Evolutionary conservation across 2,113 vertebrate genomes (phyloP).

Genomic region (Nesoenas mayeri): DNA sequence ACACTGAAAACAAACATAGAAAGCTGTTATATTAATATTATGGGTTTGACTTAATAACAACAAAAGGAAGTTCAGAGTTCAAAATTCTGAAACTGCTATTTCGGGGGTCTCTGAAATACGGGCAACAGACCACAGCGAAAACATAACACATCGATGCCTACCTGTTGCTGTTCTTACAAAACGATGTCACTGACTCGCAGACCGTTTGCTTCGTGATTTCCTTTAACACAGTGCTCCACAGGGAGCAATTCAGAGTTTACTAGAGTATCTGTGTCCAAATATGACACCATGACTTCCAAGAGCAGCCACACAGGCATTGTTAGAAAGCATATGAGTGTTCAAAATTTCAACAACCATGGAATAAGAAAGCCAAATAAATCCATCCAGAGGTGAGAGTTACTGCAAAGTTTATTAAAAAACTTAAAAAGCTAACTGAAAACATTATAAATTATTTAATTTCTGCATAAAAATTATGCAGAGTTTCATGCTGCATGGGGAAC

Average conservation of each 20-base stretch:
- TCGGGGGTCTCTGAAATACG: not conserved
- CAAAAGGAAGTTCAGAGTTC: slow-evolving; percentile 59
- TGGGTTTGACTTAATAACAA: slow-evolving; percentile 45
- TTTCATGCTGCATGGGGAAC: not conserved
- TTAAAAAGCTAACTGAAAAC: not conserved
- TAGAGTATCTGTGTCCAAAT: not conserved
- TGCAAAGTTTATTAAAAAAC: not conserved
- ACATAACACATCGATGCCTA: fast-evolving
- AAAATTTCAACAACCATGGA: not conserved
- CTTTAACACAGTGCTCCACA: not conserved
- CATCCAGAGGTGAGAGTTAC: not conserved
- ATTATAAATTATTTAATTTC: not conserved
- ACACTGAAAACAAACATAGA: slow-evolving; percentile 47
- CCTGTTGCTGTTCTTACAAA: not conserved
- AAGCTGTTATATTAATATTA: slow-evolving; percentile 45
- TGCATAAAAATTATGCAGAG: not conserved
- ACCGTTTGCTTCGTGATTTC: not conserved
- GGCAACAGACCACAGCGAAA: not conserved
- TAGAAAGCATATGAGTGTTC: not conserved
- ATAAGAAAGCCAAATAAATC: not conserved
- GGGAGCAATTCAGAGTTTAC: not conserved
- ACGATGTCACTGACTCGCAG: not conserved
- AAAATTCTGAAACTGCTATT: not conserved
- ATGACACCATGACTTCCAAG: not conserved
- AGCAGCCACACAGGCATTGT: not conserved